Percentiles rank a stretch among this genome's conserved stretches.
Evolutionary conservation across 2,113 vertebrate species (phyloP).

Genomic region (Rhineura floridana): DNA sequence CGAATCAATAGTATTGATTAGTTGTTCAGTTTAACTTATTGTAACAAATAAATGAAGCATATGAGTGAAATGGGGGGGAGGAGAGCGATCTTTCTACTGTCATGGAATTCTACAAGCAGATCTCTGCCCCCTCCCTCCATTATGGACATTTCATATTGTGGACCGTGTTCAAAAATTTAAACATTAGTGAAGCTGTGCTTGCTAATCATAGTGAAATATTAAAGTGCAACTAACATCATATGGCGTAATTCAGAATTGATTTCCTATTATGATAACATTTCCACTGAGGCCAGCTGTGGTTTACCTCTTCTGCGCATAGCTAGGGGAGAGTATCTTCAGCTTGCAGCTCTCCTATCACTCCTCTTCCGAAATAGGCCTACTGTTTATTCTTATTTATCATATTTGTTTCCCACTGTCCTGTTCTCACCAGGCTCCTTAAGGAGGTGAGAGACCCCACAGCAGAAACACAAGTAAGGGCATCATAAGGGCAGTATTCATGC

Average conservation of each 20-base stretch:
- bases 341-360: not conserved
- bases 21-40: conserved; percentile 45
- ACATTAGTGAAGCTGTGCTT: conserved; percentile 49
- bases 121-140: conserved; percentile 1
- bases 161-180: conserved; percentile 34
- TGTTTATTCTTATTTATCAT: not conserved
- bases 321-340: conserved; percentile 43
- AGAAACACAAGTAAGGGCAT: too few species aligned
- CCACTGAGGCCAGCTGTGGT: conserved; percentile 27
- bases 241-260: conserved; percentile 64
- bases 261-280: conserved; percentile 61
- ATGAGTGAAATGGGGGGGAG: conserved; percentile 6
- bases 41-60: conserved; percentile 30
- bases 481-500: too few species aligned
- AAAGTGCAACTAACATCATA: conserved; percentile 57
- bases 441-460: too few species aligned
- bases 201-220: conserved; percentile 65
- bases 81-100: conserved; percentile 31
- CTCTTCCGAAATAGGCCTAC: not conserved
- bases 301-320: conserved; percentile 36
- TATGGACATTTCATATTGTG: conserved; percentile 42
- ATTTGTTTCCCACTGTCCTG: not conserved
- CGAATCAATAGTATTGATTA: conserved; percentile 46
- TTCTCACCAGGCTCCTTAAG: too few species aligned
- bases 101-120: conserved; percentile 49